These are phyloP conservation scores for Sphaerophoria taeniata DNA, from an alignment of 2,888 invertebrate species.

Conservation along the genomic window DNA sequence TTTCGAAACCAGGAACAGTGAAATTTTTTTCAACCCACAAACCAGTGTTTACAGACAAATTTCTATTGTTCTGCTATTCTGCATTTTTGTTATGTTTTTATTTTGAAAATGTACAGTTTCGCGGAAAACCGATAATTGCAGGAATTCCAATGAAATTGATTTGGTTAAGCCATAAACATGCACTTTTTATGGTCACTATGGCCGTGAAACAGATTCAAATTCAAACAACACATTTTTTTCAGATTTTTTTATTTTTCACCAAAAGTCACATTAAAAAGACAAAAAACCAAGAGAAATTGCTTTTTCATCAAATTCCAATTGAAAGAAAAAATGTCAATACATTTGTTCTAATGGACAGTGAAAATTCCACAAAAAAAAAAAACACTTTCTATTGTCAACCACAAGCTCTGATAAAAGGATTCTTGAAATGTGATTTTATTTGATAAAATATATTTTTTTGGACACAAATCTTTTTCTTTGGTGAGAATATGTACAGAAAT, in stretches of 20 bases:
- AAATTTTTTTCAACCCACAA: constrained; percentile 16
- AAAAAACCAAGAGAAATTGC: not conserved
- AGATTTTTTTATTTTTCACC: constrained; percentile 35
- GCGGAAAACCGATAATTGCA: too few relatives aligned
- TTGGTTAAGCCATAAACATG: constrained; percentile 50
- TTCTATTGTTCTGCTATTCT: constrained; percentile 15
- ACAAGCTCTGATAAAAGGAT: constrained; percentile 31
- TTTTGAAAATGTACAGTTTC: too few relatives aligned
- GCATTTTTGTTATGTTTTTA: too few relatives aligned
- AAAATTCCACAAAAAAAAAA: not conserved
- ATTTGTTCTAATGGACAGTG: not conserved
- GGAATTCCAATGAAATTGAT: not conserved
- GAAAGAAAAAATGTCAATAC: too few relatives aligned
- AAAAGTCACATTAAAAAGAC: constrained; percentile 23
- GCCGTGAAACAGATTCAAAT: constrained; percentile 31
- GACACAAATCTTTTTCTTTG: not conserved
- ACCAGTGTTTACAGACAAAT: not conserved
- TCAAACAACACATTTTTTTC: not conserved
- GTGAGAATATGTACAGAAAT: constrained; percentile 6
- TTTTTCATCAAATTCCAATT: not conserved
- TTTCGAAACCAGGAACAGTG: constrained; percentile 31
- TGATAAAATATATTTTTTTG: constrained; percentile 19
- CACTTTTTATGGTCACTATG: constrained; percentile 54
- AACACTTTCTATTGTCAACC: constrained; percentile 50
- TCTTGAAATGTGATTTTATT: constrained; percentile 22